Percentiles rank a stretch among this genome's conserved stretches.
Conservation (phyloP, 1,140 invertebrate species). For the Caerostris darwini region DNA sequence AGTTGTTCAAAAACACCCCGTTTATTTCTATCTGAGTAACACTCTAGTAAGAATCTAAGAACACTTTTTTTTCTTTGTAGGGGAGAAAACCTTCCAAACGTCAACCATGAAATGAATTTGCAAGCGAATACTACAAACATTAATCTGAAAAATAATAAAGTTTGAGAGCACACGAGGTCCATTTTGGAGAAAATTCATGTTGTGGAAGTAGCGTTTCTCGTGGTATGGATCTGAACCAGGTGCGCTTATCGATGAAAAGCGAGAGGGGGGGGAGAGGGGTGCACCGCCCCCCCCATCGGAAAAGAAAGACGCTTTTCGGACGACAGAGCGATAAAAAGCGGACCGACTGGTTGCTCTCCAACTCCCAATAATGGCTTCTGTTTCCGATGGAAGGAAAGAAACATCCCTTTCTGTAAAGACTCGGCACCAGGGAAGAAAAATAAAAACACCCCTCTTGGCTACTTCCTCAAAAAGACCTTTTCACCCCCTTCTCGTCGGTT, state of each 20-base stretch:
- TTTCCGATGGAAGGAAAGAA: constrained; percentile 28
- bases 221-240: constrained; percentile 38
- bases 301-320: constrained; percentile 28
- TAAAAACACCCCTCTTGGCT: background rate
- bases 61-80: too few species aligned
- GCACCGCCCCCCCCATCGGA: background rate
- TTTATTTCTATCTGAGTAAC: too few species aligned
- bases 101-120: too few species aligned
- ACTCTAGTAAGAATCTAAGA: too few species aligned
- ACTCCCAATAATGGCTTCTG: constrained; percentile 66
- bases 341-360: constrained; percentile 50
- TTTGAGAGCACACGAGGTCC: too few species aligned
- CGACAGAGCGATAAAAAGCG: constrained; percentile 6
- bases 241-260: constrained; percentile 39
- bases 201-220: too few species aligned
- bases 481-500: background rate
- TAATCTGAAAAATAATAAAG: too few species aligned
- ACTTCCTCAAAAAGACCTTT: background rate
- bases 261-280: background rate
- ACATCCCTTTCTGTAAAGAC: constrained; percentile 14
- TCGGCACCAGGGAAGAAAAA: background rate
- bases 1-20: too few species aligned
- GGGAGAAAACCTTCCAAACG: too few species aligned
- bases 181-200: too few species aligned
- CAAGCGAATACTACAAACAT: too few species aligned